phyloP scores from a whole-genome alignment of 2,797 vertebrate genomes.

The Hemitrygon akajei region DNA sequence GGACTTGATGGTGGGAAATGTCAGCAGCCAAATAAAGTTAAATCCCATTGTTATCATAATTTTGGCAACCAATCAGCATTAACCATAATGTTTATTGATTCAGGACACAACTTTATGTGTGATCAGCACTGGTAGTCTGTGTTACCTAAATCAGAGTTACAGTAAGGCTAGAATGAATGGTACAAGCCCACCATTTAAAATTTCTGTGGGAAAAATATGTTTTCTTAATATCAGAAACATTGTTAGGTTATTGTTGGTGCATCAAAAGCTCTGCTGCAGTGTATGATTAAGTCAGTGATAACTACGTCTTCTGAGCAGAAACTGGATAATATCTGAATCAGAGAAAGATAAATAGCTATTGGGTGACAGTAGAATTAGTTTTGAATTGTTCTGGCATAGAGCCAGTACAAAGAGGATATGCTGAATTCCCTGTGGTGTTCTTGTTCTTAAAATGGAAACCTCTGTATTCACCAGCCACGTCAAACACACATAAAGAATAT shows the following conservation, averaged over 20 bases:
- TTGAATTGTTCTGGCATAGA: not conserved
- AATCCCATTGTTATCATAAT: too few species aligned
- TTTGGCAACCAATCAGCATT: too few species aligned
- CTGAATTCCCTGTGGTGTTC: not conserved
- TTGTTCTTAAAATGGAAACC: not conserved
- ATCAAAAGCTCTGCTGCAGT: not conserved
- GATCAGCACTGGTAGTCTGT: too few species aligned
- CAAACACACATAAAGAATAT: not conserved
- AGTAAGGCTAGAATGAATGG: not conserved
- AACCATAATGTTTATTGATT: too few species aligned
- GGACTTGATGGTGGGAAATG: too few species aligned
- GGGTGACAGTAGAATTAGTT: not conserved
- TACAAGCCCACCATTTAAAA: not conserved
- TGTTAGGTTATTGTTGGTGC: not conserved
- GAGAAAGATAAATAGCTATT: not conserved
- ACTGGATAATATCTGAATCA: slow-evolving; percentile 4
- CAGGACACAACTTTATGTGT: too few species aligned
- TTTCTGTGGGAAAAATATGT: not conserved
- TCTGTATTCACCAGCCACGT: not conserved
- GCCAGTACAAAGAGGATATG: not conserved
- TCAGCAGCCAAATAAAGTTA: too few species aligned
- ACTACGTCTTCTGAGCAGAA: not conserved
- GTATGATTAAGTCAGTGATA: not conserved
- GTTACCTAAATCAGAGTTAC: too few species aligned
- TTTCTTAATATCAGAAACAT: not conserved